Percentiles rank a stretch among this genome's conserved stretches.
These are phyloP conservation scores for Lasioglossum vierecki DNA, from an alignment of 2,888 invertebrate species.

Conservation along the genomic window DNA sequence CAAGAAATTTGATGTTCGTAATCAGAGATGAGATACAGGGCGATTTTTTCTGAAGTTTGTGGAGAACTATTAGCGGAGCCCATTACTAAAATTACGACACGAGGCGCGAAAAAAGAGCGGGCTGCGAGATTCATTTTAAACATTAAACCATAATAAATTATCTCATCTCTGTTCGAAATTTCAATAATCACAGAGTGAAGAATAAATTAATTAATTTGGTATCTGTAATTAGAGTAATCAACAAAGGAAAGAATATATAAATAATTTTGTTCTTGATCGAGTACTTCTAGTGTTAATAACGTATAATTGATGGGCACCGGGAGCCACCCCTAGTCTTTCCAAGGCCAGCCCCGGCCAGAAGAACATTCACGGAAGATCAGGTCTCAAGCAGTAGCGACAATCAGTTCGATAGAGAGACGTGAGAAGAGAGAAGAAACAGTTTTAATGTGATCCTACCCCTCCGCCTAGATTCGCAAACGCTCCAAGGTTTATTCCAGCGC, in stretches of 20 bases:
- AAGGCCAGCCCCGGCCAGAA: background rate
- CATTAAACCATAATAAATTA: no score
- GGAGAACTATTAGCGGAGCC: no score
- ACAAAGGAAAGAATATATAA: background rate
- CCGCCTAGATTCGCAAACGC: slow-evolving; percentile 75
- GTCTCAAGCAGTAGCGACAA: background rate
- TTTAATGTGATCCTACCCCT: slow-evolving; percentile 76
- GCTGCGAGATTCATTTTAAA: no score
- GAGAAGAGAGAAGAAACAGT: slow-evolving; percentile 36
- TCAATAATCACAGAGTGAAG: no score
- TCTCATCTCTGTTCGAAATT: no score
- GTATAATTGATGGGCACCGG: background rate
- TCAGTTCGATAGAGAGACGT: background rate
- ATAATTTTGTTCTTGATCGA: background rate
- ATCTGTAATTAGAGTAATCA: background rate
- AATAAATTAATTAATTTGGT: background rate
- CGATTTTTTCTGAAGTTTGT: no score
- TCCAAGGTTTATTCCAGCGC: slow-evolving; percentile 75
- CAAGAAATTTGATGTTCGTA: no score
- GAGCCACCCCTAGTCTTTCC: background rate
- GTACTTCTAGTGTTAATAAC: background rate
- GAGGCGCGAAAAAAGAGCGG: no score
- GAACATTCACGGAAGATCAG: background rate
- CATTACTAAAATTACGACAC: no score
- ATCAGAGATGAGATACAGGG: no score